phyloP scores from a whole-genome alignment of 2,113 vertebrate genomes.

The Mus spicilegus region DNA sequence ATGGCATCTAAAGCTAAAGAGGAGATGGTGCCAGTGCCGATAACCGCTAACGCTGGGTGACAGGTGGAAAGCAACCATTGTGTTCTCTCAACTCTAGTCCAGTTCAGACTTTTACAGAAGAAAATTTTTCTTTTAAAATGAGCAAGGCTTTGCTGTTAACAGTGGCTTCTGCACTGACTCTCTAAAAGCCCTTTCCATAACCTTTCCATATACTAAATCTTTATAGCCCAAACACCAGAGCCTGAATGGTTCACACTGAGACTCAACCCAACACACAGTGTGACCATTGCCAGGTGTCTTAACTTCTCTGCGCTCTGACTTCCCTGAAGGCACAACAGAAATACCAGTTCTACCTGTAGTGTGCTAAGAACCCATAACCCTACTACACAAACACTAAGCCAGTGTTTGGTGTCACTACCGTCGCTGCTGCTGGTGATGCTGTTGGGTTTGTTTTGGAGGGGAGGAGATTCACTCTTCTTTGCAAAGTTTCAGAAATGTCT shows the following conservation, averaged over 20 bases:
- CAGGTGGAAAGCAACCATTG: neutral
- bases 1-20: neutral
- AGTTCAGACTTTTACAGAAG: neutral
- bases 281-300: neutral
- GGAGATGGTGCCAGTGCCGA: neutral
- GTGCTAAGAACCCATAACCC: neutral
- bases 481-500: neutral
- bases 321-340: accelerated
- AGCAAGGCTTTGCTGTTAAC: neutral
- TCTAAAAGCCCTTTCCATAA: neutral
- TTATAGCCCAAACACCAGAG: neutral
- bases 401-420: accelerated
- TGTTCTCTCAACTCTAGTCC: neutral
- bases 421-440: accelerated
- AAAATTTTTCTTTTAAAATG: neutral
- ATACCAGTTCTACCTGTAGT: accelerated
- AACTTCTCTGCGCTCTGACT: neutral
- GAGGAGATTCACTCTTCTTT: neutral
- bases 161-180: neutral
- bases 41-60: no score
- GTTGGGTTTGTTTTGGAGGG: neutral
- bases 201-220: neutral
- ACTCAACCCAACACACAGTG: neutral
- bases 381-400: accelerated
- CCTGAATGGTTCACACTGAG: neutral